Percentiles rank a stretch among this genome's conserved stretches.
These are phyloP conservation scores for Lophochroa leadbeateri DNA, from an alignment of 2,113 vertebrate genomes.

Conservation along the genomic window DNA sequence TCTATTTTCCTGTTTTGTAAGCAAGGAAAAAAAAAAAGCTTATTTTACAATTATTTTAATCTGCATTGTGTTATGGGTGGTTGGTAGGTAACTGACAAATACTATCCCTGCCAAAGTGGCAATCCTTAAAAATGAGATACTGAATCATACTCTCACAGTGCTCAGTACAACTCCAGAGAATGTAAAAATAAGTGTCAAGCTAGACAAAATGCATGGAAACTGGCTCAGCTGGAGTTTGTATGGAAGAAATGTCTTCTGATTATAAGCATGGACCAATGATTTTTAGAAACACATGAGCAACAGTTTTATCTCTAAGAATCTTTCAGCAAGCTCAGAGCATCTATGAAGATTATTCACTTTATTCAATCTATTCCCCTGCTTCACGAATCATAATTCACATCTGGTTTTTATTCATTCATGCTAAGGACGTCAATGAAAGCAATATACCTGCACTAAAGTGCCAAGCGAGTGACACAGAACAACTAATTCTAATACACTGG, in stretches of 20 bases:
- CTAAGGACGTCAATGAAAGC: not conserved
- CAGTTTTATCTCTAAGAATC: not conserved
- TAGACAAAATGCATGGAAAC: not conserved
- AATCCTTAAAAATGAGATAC: not conserved
- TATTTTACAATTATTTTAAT: not conserved
- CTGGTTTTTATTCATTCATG: not conserved
- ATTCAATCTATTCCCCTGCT: not conserved
- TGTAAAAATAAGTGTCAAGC: not conserved
- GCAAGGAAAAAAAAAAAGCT: too few relatives aligned
- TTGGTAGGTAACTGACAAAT: not conserved
- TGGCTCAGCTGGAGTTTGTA: not conserved
- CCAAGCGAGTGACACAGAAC: not conserved
- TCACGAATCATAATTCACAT: not conserved
- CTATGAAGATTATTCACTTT: not conserved
- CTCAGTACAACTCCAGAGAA: not conserved
- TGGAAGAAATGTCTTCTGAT: not conserved
- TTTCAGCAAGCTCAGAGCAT: not conserved
- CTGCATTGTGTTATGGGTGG: not conserved
- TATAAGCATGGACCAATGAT: not conserved
- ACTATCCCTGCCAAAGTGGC: not conserved
- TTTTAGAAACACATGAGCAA: not conserved
- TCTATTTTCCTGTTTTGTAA: not conserved
- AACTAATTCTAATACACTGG: not conserved
- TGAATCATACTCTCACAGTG: not conserved
- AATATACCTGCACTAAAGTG: not conserved